Conservation (phyloP, 1,140 invertebrate species). For the Apis dorsata region DNA sequence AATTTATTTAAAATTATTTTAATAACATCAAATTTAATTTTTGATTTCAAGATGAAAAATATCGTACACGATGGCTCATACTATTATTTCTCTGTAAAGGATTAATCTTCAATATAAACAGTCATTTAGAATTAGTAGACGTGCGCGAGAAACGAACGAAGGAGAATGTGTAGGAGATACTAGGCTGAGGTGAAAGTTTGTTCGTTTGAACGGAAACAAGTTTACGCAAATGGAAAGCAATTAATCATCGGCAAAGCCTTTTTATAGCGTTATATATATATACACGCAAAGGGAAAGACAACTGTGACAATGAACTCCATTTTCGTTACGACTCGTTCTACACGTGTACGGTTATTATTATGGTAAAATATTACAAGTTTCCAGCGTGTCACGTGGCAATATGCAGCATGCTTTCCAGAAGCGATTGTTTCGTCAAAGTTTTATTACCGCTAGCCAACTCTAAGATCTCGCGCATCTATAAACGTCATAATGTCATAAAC, state of each 20-base stretch:
- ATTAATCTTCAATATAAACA: neutral
- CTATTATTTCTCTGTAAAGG: too few relatives aligned
- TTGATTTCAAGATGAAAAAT: too few relatives aligned
- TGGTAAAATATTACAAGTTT: conserved; percentile 6
- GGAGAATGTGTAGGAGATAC: conserved; percentile 11
- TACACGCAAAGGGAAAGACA: neutral
- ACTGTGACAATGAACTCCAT: neutral
- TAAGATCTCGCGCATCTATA: neutral
- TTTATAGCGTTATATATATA: neutral
- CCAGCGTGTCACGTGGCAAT: neutral
- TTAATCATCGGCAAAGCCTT: conserved; percentile 9
- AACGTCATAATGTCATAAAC: neutral
- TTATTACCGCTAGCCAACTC: neutral
- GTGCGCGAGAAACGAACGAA: too few relatives aligned
- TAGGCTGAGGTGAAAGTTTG: conserved; percentile 16
- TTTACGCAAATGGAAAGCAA: conserved; percentile 8
- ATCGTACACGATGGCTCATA: too few relatives aligned
- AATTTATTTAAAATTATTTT: too few relatives aligned
- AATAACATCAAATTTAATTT: too few relatives aligned
- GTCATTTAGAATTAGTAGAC: neutral
- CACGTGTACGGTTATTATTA: neutral
- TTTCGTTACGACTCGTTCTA: neutral
- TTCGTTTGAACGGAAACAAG: conserved; percentile 14
- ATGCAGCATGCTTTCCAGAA: neutral
- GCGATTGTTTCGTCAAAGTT: conserved; percentile 14